A percentile compares a stretch with the other conserved stretches of the same genome.
Evolutionary conservation across 2,888 invertebrate species (phyloP).

Genomic region (Halictus ligatus): DNA sequence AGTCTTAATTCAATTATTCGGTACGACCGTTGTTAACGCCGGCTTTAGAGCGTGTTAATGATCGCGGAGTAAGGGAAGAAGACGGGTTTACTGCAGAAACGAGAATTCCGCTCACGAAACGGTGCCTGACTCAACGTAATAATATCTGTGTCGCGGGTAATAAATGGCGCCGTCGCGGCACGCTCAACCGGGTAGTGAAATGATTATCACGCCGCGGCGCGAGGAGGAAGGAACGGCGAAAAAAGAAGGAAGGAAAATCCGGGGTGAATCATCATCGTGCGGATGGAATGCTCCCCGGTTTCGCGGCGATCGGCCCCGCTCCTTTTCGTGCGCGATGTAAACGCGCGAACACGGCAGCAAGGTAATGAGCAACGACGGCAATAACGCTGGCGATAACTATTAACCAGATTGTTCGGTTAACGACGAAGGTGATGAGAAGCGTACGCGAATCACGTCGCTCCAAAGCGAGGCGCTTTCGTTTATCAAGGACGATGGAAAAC

Average conservation of each 20-base stretch:
- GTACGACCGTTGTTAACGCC: neutral
- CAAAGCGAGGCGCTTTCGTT: conserved; percentile 59
- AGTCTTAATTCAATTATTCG: conserved; percentile 1
- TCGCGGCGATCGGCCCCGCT: conserved; percentile 10
- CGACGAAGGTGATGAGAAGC: conserved; percentile 61
- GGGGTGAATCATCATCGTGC: conserved; percentile 42
- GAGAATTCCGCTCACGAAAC: conserved; percentile 10
- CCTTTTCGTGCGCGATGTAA: conserved; percentile 40
- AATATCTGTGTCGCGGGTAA: conserved; percentile 24
- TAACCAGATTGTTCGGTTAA: conserved; percentile 59
- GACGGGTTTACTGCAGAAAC: conserved; percentile 4
- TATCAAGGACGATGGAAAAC: conserved; percentile 56
- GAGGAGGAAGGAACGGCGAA: neutral
- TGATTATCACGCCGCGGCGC: neutral
- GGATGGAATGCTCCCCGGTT: conserved; percentile 37
- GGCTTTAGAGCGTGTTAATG: conserved; percentile 2
- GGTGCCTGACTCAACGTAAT: conserved; percentile 26
- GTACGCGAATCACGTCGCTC: conserved; percentile 51
- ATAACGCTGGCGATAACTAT: conserved; percentile 62
- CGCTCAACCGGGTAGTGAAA: conserved; percentile 26
- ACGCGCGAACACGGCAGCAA: conserved; percentile 42
- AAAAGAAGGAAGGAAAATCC: neutral
- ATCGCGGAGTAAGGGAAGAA: neutral
- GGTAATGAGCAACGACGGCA: conserved; percentile 55
- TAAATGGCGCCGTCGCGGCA: conserved; percentile 30